Evolutionary conservation across 2,797 vertebrate genomes (phyloP).

Genomic region (Vipera ursinii): DNA sequence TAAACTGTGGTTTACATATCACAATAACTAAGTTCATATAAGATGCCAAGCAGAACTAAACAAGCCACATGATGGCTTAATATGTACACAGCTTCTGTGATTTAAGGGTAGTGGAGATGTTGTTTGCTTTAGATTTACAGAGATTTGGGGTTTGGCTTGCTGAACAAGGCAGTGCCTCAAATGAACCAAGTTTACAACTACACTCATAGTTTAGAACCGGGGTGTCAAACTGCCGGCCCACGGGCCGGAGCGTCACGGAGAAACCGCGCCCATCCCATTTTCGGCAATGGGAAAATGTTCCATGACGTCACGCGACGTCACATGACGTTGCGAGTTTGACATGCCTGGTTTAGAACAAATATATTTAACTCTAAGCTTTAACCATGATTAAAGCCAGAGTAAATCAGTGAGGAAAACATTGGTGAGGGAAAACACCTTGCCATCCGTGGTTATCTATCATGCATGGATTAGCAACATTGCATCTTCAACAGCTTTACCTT

Average conservation of each 20-base stretch:
- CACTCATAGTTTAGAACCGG: not conserved
- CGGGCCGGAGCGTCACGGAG: no score
- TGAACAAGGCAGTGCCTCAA: not conserved
- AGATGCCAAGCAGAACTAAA: no score
- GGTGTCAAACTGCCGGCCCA: no score
- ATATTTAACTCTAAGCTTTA: not conserved
- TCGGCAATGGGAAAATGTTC: no score
- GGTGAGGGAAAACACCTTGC: not conserved
- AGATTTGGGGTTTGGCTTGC: not conserved
- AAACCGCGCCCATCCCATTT: no score
- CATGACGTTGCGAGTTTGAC: no score
- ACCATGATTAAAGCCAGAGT: not conserved
- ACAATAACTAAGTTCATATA: no score
- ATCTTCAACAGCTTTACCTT: not conserved
- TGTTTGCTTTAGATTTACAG: not conserved
- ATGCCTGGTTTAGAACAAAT: not conserved
- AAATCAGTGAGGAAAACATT: not conserved
- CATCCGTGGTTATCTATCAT: not conserved
- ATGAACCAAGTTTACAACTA: not conserved
- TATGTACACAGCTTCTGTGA: not conserved
- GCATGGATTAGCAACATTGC: not conserved
- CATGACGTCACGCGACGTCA: no score
- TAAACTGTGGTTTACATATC: no score
- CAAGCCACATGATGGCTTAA: no score
- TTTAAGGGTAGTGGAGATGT: not conserved